phyloP scores from a whole-genome alignment of 64 coral and sea anemone species.

The Pachyseris speciosa region DNA sequence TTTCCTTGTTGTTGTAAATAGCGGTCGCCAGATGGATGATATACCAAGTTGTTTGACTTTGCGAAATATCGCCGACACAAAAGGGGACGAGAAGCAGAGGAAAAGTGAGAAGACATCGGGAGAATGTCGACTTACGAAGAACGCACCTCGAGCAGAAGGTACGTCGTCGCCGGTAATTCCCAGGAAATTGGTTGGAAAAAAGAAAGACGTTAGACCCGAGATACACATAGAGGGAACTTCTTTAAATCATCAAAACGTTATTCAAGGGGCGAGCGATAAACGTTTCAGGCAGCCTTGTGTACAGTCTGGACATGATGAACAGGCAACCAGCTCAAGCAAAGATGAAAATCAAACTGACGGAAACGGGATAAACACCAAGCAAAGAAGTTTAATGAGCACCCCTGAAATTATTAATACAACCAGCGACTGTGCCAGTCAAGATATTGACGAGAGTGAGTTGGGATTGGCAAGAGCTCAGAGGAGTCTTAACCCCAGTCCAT shows the following conservation, averaged over 20 bases:
- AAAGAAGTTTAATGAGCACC: background rate
- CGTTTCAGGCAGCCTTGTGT: background rate
- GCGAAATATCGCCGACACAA: background rate
- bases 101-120: background rate
- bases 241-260: background rate
- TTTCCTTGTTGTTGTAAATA: background rate
- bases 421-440: background rate
- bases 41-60: background rate
- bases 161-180: background rate
- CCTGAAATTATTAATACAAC: background rate
- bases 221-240: conserved; percentile 18
- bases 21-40: background rate
- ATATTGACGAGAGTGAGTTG: background rate
- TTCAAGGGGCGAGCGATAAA: background rate
- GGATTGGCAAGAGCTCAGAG: background rate
- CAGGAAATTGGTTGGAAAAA: background rate
- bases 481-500: conserved; percentile 5
- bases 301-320: background rate
- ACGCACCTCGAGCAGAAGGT: background rate
- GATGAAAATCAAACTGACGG: background rate
- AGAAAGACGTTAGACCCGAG: background rate
- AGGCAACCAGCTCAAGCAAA: background rate
- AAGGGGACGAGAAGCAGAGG: background rate
- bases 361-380: background rate
- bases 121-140: background rate